Base-by-base conservation (phyloP, 2,888 invertebrate genomes). In the Lithophane ornitopus region DNA sequence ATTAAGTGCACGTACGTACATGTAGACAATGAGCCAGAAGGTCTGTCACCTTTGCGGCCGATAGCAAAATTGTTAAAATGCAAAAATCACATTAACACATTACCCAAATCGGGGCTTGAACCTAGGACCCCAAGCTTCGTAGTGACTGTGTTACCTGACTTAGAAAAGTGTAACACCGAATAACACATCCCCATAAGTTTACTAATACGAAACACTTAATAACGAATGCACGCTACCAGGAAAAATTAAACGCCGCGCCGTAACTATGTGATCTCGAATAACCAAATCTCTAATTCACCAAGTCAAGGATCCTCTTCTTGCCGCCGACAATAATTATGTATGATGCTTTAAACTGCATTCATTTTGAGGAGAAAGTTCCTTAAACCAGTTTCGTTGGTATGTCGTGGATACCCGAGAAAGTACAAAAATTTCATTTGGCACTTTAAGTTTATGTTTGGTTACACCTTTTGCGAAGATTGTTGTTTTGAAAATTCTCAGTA, bases 321-420 rank as follows among this genome's bases (percentile, higher is more conserved):
- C 0, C n/a, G 26, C 16, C 7, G 0, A 34, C 16, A 1, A 16
- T 34, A 76, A 70, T 41, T 63, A 54, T 2, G 41, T 19, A 49
- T 7, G 46, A 52, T 76, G 16, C 16, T 59, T 73, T 41, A 56
- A 75, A 58, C 66, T 70, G 63, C 74, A 71, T 73, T 77, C 44
- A 26, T 85, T 81, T 78, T 44, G 28, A 28, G 16, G 82, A 61
- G 82, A 83, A 83, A 83, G 85, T 81, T 63, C 11, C 28, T 22
- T n/a, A 52, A 71, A 83, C 82, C 56, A 14, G 82, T 85, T 77
- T 3, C 11, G 1, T 72, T 56, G 44, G 70, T 74, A 73, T 73
- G 58, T 34, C 52, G 44, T 16, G 61, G 39, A 26, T 16, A 19
- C 6, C 3, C n/a, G 82, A 39, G 82, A 82, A 82, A 82, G 82